A percentile compares a stretch with the other conserved stretches of the same genome.
Conservation (phyloP, 2,888 invertebrate genomes). For the Orchesella flavescens region DNA sequence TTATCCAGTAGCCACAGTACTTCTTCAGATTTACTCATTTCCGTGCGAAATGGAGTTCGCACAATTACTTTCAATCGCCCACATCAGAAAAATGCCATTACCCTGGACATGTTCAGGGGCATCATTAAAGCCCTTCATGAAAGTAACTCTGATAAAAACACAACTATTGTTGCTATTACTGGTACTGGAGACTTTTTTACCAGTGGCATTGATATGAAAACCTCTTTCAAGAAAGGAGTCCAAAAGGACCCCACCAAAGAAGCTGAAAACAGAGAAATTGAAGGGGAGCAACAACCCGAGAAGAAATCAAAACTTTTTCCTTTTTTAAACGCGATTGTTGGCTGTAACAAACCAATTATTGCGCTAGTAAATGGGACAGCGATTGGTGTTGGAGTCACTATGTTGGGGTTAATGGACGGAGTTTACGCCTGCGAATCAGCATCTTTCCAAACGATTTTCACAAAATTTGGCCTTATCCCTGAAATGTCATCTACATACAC, state of each 20-base stretch:
- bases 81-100: slow-evolving; percentile 55
- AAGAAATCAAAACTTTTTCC: background rate
- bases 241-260: too few species aligned
- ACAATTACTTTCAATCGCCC: slow-evolving; percentile 54
- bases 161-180: slow-evolving; percentile 34
- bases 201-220: slow-evolving; percentile 47
- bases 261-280: too few species aligned
- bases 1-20: background rate
- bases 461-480: slow-evolving; percentile 44
- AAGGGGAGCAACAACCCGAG: too few species aligned
- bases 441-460: slow-evolving; percentile 46
- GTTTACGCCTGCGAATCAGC: slow-evolving; percentile 75
- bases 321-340: slow-evolving; percentile 78
- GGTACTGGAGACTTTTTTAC: slow-evolving; percentile 57
- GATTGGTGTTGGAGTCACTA: slow-evolving; percentile 90
- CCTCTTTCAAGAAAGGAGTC: background rate
- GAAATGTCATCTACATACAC: slow-evolving; percentile 49
- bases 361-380: slow-evolving; percentile 96
- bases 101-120: slow-evolving; percentile 25
- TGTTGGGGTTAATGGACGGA: slow-evolving; percentile 88
- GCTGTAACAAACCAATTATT: slow-evolving; percentile 90
- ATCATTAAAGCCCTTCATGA: slow-evolving; percentile 8
- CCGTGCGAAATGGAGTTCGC: slow-evolving; percentile 46
- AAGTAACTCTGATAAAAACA: slow-evolving; percentile 30
- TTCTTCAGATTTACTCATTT: background rate